Percentiles rank a stretch among this genome's conserved stretches.
Evolutionary conservation across 2,113 vertebrate genomes (phyloP).

Genomic region (Symphodus melops): DNA sequence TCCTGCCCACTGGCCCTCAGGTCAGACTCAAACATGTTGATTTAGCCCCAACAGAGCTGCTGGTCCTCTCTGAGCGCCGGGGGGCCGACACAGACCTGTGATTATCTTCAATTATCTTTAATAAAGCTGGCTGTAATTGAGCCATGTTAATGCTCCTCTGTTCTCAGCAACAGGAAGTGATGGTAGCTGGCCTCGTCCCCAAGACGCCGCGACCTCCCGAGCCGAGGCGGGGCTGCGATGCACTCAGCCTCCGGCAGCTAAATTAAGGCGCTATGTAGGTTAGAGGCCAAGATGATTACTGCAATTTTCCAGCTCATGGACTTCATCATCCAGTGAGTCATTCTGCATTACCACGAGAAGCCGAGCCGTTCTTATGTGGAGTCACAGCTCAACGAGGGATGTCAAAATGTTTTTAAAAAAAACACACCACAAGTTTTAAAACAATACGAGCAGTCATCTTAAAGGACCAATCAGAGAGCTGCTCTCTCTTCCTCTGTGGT

Average conservation of each 20-base stretch:
- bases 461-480: too few species aligned
- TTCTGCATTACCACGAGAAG: conserved; percentile 33
- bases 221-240: conserved; percentile 57
- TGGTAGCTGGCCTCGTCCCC: conserved; percentile 57
- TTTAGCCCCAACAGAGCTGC: conserved; percentile 46
- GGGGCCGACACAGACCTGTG: conserved; percentile 57
- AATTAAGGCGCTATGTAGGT: conserved; percentile 63
- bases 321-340: conserved; percentile 62
- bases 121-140: conserved; percentile 73
- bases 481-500: too few species aligned
- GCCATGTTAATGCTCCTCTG: conserved; percentile 67
- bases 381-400: not conserved
- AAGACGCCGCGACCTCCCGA: conserved; percentile 50
- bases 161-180: conserved; percentile 63
- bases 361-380: conserved; percentile 3
- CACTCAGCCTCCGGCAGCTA: conserved; percentile 43
- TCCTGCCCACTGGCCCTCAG: conserved; percentile 24
- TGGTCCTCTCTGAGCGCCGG: conserved; percentile 25
- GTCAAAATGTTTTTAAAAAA: too few species aligned
- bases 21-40: conserved; percentile 63
- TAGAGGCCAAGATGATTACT: conserved; percentile 73
- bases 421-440: too few species aligned
- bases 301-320: conserved; percentile 76
- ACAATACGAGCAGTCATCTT: too few species aligned
- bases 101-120: conserved; percentile 78